Evolutionary conservation across 2,888 invertebrate genomes (phyloP).

Genomic region (Sphaerophoria taeniata): DNA sequence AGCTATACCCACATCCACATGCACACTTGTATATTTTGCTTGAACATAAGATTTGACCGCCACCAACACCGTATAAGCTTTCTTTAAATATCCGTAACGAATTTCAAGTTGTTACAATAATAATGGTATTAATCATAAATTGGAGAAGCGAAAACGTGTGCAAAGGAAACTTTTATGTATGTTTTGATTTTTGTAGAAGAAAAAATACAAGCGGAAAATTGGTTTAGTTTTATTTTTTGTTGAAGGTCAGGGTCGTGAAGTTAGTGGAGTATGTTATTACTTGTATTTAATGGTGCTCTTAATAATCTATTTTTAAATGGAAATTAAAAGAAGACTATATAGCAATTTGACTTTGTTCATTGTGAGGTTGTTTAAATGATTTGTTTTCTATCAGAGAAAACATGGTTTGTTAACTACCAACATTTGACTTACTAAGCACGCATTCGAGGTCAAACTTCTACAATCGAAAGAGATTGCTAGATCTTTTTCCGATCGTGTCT

Average conservation of each 20-base stretch:
- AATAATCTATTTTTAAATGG: background rate
- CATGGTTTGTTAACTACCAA: too few relatives aligned
- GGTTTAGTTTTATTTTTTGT: conserved; percentile 47
- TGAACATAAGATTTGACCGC: conserved; percentile 42
- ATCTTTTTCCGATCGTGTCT: too few relatives aligned
- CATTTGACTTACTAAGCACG: too few relatives aligned
- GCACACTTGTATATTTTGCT: conserved; percentile 2
- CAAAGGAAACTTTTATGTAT: conserved; percentile 29
- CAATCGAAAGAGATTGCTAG: too few relatives aligned
- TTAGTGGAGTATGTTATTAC: conserved; percentile 69
- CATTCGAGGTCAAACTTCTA: too few relatives aligned
- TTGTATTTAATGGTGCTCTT: conserved; percentile 26
- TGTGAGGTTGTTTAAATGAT: too few relatives aligned
- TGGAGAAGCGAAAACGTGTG: conserved; percentile 27
- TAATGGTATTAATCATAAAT: conserved; percentile 18
- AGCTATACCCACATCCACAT: background rate
- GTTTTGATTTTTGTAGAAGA: background rate
- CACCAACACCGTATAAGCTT: conserved; percentile 59
- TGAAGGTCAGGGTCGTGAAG: conserved; percentile 69
- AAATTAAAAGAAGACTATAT: background rate
- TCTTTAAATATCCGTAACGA: conserved; percentile 70
- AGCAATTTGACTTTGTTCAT: background rate
- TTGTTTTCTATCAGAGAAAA: too few relatives aligned
- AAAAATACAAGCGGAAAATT: conserved; percentile 72
- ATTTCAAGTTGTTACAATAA: conserved; percentile 56